These are phyloP conservation scores for Streptopelia turtur DNA, from an alignment of 2,797 vertebrate species.

Conservation along the genomic window DNA sequence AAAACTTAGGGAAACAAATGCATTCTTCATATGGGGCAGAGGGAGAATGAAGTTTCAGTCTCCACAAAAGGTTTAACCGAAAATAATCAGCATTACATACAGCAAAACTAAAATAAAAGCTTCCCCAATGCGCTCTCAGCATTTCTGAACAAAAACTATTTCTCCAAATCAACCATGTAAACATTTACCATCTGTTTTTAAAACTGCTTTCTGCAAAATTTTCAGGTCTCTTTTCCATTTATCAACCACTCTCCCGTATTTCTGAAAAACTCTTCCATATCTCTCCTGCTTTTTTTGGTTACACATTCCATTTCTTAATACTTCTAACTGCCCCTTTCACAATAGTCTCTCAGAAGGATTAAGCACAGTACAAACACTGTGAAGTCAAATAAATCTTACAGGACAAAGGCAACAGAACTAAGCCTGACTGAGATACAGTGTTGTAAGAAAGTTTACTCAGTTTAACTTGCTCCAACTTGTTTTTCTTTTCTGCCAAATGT, in stretches of 20 bases:
- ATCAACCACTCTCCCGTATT: background rate
- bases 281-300: background rate
- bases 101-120: background rate
- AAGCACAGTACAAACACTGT: background rate
- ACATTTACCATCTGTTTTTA: background rate
- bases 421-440: background rate
- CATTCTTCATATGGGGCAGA: background rate
- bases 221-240: background rate
- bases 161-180: background rate
- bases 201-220: background rate
- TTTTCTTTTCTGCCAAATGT: background rate
- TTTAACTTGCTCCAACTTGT: background rate
- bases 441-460: background rate
- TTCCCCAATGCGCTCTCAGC: background rate
- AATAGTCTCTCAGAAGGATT: background rate
- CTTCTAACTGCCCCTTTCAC: slow-evolving; percentile 26
- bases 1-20: background rate
- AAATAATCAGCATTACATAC: background rate
- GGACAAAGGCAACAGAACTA: background rate
- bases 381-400: background rate
- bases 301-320: slow-evolving; percentile 23
- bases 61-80: background rate
- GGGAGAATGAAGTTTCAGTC: background rate
- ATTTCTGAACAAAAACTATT: background rate
- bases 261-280: background rate